A percentile compares a stretch with the other conserved stretches of the same genome.
These are phyloP conservation scores for Drosophila santomea DNA, from an alignment of 1,140 invertebrate species.

Conservation along the genomic window DNA sequence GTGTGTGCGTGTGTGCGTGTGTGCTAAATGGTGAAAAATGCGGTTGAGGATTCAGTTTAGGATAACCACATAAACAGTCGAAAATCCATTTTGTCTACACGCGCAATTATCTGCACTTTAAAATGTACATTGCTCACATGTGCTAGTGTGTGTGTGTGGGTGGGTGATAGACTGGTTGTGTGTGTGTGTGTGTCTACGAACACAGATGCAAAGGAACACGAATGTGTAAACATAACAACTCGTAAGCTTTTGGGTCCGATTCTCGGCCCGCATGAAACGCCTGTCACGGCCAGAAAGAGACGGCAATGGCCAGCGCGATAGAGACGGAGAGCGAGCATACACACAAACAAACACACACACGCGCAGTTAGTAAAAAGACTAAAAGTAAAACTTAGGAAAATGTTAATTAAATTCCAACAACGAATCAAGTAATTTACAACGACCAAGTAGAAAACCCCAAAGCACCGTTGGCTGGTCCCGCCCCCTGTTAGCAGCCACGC, in stretches of 20 bases:
- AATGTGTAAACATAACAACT: constrained; percentile 67
- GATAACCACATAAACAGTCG: constrained; percentile 66
- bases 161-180: constrained; percentile 2
- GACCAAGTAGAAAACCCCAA: constrained; percentile 80
- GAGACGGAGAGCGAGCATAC: constrained; percentile 14
- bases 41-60: not conserved
- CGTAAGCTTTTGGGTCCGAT: constrained; percentile 43
- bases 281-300: constrained; percentile 38
- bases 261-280: constrained; percentile 51
- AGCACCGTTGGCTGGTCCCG: constrained; percentile 53
- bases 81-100: constrained; percentile 79
- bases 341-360: constrained; percentile 27
- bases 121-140: constrained; percentile 66
- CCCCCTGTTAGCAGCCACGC: constrained; percentile 9
- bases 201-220: constrained; percentile 25
- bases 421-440: constrained; percentile 83
- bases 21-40: not conserved
- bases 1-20: not conserved
- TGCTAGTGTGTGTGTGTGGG: constrained; percentile 20
- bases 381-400: constrained; percentile 82
- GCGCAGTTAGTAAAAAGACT: constrained; percentile 72
- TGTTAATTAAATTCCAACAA: constrained; percentile 83
- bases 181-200: constrained; percentile 20
- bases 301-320: not conserved
- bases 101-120: constrained; percentile 79